Percentiles rank a stretch among this genome's conserved stretches.
phyloP scores from a whole-genome alignment of 2,888 invertebrate genomes.

The Bombyx huttoni region DNA sequence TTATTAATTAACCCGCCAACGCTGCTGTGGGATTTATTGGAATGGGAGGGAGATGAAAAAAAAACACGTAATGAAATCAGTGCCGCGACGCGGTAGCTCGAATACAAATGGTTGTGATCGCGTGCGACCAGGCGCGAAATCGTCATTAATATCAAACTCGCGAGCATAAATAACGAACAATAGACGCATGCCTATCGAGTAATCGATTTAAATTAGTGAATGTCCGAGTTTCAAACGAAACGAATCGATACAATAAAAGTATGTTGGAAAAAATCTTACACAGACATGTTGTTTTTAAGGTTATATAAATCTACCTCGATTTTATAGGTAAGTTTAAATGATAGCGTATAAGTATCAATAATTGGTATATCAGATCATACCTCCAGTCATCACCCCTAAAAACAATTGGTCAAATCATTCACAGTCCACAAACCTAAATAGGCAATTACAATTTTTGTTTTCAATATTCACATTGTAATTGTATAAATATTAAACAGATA shows the following conservation, averaged over 20 bases:
- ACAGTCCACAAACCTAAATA: background rate
- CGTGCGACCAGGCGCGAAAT: conserved; percentile 42
- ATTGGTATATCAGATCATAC: no score
- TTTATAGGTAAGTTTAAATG: no score
- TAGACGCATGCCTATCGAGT: conserved; percentile 1
- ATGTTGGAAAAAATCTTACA: background rate
- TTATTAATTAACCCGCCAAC: conserved; percentile 62
- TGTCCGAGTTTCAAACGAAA: background rate
- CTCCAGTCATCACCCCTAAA: no score
- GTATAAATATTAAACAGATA: no score
- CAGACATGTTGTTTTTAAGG: background rate
- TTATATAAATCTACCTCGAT: no score
- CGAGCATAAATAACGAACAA: conserved; percentile 21
- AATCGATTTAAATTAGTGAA: background rate
- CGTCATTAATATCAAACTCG: conserved; percentile 47
- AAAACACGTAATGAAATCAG: conserved; percentile 61
- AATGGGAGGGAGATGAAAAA: conserved; percentile 46
- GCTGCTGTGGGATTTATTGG: conserved; percentile 50
- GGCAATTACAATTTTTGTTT: no score
- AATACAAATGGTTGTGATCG: conserved; percentile 43
- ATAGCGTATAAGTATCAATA: no score
- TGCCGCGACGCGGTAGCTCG: conserved; percentile 30
- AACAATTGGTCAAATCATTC: background rate
- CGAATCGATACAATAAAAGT: background rate
- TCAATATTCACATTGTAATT: no score